These are phyloP conservation scores for Microvelia longipes DNA, from an alignment of 1,140 invertebrate species.

Conservation along the genomic window DNA sequence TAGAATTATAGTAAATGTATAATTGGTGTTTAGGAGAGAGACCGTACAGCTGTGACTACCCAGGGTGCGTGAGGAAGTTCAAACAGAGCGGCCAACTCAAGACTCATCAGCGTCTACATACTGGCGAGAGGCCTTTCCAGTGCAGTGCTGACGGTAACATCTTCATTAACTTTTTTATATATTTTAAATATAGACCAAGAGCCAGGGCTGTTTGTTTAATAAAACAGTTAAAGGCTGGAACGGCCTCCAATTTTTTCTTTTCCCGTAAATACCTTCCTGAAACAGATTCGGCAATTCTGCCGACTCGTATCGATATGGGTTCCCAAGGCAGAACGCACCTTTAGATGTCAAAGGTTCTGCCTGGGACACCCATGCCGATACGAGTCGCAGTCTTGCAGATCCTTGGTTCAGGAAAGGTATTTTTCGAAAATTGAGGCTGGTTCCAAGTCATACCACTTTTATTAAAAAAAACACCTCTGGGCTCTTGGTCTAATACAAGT, in stretches of 20 bases:
- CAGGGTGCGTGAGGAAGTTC: constrained; percentile 56
- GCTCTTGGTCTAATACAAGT: too few species aligned
- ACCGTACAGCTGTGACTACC: constrained; percentile 63
- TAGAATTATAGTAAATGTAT: too few species aligned
- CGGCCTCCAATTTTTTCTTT: not conserved
- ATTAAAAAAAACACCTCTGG: too few species aligned
- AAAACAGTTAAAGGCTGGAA: not conserved
- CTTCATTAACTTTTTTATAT: too few species aligned
- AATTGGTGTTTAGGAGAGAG: constrained; percentile 60
- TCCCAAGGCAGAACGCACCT: too few species aligned
- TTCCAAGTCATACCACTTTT: too few species aligned
- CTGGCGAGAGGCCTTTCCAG: constrained; percentile 65
- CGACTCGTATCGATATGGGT: not conserved
- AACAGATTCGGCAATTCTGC: not conserved
- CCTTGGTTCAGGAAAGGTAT: too few species aligned
- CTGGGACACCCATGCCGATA: too few species aligned
- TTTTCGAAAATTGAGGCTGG: too few species aligned
- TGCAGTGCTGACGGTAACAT: constrained; percentile 48
- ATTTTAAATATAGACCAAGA: not conserved
- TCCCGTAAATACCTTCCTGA: not conserved
- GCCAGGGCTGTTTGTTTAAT: not conserved
- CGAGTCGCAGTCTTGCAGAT: too few species aligned
- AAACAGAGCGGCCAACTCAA: constrained; percentile 71
- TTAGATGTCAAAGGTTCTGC: too few species aligned
- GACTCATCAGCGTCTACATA: constrained; percentile 66